Evolutionary conservation across 2,888 invertebrate species (phyloP), one percentile per base, ranked within the genome.

Genomic region (Platerodrilus igneus): DNA sequence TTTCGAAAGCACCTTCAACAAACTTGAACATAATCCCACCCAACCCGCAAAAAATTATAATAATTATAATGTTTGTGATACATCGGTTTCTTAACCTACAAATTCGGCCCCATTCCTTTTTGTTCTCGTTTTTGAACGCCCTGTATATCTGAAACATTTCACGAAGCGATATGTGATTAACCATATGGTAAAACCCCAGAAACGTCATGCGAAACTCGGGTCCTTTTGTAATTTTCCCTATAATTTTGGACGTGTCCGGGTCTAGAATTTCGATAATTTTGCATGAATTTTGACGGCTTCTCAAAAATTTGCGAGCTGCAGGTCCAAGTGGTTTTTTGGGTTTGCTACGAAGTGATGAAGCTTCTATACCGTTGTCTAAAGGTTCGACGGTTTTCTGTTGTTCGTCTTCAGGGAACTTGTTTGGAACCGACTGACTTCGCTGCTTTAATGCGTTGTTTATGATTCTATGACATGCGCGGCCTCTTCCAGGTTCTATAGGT

Each of bases 1-100:
- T 79, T 60, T 93, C 92, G 55, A 88, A 84, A 2, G 83, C 79
- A 2, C 90, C 90, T 63, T 94, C 93, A 13, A 86, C 79, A 48
- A 83, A 79, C 48, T 85, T 82, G 57, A 91, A 90, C 55, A 86
- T 71, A 30, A 90, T 73, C 0, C 85, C 90, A 1, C 89, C 90
- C 30, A 85, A 69, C 3, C 90, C 89, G 55, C 86, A 83, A 51
- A 83, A 74, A 37, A 87, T 75, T 14, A 85, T 69, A 21, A 87
- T 67, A 15, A 87, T 53, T n/a, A 88, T 63, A 13, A 84, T 62
- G 54, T 85, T 78, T 26, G 77, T 73, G 36, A 83, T 58, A 62
- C 89, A 89, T 52, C 74, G 75, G 53, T 84, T 84, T 26, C 81
- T 69, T 29, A 80, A 60, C 9, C 66, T 57, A 31, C 68, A 68